Evolutionary conservation across 2,113 vertebrate genomes (phyloP).

Genomic region (Eonycteris spelaea): DNA sequence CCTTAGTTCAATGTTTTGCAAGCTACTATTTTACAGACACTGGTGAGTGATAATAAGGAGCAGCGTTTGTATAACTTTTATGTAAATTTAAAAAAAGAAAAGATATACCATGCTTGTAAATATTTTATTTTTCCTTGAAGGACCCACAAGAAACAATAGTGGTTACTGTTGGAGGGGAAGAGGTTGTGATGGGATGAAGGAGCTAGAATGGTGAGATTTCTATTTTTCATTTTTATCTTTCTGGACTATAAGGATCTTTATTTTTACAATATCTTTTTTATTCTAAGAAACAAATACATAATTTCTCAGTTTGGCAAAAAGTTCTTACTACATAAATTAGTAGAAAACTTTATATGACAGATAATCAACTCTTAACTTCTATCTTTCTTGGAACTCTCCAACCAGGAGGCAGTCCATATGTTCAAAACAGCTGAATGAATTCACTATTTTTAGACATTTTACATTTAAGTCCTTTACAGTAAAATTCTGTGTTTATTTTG

Average conservation of each 20-base stretch:
- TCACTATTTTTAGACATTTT: neutral
- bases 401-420: neutral
- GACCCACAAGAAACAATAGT: neutral
- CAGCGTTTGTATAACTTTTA: neutral
- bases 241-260: neutral
- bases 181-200: neutral
- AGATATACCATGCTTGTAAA: neutral
- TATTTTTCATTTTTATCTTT: neutral
- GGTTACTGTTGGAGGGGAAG: neutral
- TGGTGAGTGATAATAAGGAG: neutral
- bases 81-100: neutral
- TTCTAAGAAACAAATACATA: neutral
- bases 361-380: neutral
- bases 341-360: neutral
- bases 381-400: slow-evolving; percentile 12
- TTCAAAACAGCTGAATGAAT: neutral
- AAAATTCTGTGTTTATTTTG: slow-evolving; percentile 4
- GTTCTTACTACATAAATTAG: neutral
- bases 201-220: neutral
- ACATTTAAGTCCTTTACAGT: neutral
- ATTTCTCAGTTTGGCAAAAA: slow-evolving; percentile 1
- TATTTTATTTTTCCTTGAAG: neutral
- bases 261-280: slow-evolving; percentile 11
- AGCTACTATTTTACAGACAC: neutral
- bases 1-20: neutral